Percentiles rank a stretch among this genome's conserved stretches.
These are phyloP conservation scores for Tetragnatha versicolor DNA, from an alignment of 1,140 invertebrate species.

Conservation along the genomic window DNA sequence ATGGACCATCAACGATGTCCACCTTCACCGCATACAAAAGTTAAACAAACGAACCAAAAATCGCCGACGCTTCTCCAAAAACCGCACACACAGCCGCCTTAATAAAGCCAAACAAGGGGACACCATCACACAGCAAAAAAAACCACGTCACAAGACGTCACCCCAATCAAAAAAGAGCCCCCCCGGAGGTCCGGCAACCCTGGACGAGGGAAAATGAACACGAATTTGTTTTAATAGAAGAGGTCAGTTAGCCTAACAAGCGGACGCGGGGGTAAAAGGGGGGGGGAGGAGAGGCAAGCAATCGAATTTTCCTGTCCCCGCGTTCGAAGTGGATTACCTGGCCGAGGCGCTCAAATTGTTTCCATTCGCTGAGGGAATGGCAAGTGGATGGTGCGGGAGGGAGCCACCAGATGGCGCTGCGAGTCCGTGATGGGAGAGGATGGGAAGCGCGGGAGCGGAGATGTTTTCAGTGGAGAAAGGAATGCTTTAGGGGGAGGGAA, in stretches of 20 bases:
- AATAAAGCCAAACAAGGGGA: too few relatives aligned
- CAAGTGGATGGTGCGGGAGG: not conserved
- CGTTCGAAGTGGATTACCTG: slow-evolving; percentile 17
- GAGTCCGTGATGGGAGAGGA: too few relatives aligned
- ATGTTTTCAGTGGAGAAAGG: too few relatives aligned
- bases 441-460: too few relatives aligned
- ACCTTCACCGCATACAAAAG: too few relatives aligned
- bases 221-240: slow-evolving; percentile 42
- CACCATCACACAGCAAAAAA: too few relatives aligned
- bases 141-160: too few relatives aligned
- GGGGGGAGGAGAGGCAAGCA: not conserved
- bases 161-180: not conserved
- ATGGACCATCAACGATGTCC: too few relatives aligned
- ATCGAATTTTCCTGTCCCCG: not conserved
- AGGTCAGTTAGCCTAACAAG: slow-evolving; percentile 26
- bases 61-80: too few relatives aligned
- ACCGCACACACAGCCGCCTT: too few relatives aligned
- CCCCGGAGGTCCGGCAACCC: not conserved
- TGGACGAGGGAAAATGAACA: slow-evolving; percentile 29
- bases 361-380: slow-evolving; percentile 15
- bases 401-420: not conserved
- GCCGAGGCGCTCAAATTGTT: slow-evolving; percentile 30
- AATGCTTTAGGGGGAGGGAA: too few relatives aligned
- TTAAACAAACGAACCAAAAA: too few relatives aligned
- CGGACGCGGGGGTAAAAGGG: not conserved